Base-by-base conservation (phyloP, 2,888 invertebrate species). In the Metacarcinus magister region DNA sequence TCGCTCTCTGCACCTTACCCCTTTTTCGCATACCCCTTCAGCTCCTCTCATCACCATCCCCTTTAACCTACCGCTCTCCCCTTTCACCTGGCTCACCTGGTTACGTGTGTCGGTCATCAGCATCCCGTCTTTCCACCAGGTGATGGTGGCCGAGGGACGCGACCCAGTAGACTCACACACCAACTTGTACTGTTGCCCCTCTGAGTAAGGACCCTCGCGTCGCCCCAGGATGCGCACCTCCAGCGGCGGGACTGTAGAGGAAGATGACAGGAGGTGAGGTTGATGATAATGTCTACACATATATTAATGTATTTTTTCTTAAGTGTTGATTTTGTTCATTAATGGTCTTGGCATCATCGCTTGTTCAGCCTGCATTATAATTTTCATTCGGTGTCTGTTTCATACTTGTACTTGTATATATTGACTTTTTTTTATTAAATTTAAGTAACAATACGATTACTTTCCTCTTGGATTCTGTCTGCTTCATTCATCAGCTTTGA, bases 121-220 rank as follows among this genome's bases (percentile, higher is more conserved):
- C 93, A 95, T 93, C 13, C 95, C 95, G n/a, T 95, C 54, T 89
- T 95, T 95, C 95, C 95, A 95, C 95, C 95, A 95, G 75, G 95
- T 95, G 43, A 95, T 95, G 23, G 95, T 93, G 0, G 95, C 95
- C 0, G 95, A 89, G 13, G 95, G 95, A 5, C 95, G 23, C 10
- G 95, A 95, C 5, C 95, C 95, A 0, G 93, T 82, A 5, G 93
- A 93, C 92, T 95, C 95, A 39, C 95, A 95, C 93, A 95, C 95
- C n/a, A 93, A 23, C 93, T 95, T 89, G 95, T 95, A 95, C 43
- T 93, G 92, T 19, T 93, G 39, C n/a, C 92, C 95, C 44, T 95
- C 87, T n/a, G 75, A 75, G 75, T 54, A 95, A 0, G 94, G 95
- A 3, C 82, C 60, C 0, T 94, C 94, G n/a, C 39, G 28, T 0